Evolutionary conservation across 2,888 invertebrate species (phyloP), one percentile per base, ranked within the genome.

Genomic region (Philhelius pedissequus): DNA sequence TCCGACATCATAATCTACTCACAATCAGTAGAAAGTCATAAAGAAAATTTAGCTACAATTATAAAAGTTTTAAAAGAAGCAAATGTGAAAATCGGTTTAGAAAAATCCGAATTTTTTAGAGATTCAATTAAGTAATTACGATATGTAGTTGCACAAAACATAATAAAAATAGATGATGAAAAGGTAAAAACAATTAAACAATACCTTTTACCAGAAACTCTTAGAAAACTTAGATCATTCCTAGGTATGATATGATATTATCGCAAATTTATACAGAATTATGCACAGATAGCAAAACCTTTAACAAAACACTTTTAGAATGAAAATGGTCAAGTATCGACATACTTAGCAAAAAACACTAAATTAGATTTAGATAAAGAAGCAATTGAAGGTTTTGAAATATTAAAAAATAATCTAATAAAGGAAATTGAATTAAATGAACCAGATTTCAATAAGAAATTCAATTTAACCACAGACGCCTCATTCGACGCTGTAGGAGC

Each of bases 201-300:
- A 68, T 68, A 68, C 35, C 68, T 27, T 38, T 32, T 35, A 52
- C 52, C 52, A 35, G 25, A 35, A 25, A 50, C 68, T 52, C 35
- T 52, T 22, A 50, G 52, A 35, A 38, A 68, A 68, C 52, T 52
- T 15, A 50, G 56, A 56, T 56, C 56, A 35, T 56, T 56, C 56
- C 56, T 56, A 35, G 56, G 56, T 56, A 56, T 66, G 50, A 66
- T 50, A 20, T 50, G 50, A 32, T 50, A 66, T 35, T 50, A 66
- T 50, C 50, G 66, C 25, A 66, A 66, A 35, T 66, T 66, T 35
- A 66, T 50, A 56, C 48, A 73, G 40, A 45, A 50, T 8, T 79
- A 75, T 60, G 80, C 74, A 15, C 77, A 32, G 82, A 78, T 20
- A 77, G 77, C 32, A 56, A 56, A 56, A 35, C 56, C 56, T 15